These are phyloP conservation scores for Gymnarchus niloticus DNA, from an alignment of 2,113 vertebrate genomes.

Conservation along the genomic window DNA sequence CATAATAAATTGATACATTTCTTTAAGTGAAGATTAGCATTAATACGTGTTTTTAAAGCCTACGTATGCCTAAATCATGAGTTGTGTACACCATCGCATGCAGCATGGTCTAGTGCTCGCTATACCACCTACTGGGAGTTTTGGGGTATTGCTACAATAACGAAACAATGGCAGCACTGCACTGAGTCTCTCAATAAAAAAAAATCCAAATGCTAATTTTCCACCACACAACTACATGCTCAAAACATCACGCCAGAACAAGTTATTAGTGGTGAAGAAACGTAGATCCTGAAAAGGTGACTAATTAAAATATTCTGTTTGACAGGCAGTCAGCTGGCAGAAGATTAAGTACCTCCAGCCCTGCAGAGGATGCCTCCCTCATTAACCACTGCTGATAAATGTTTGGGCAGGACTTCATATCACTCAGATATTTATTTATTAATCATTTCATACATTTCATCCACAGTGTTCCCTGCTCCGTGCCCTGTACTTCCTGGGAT, in stretches of 20 bases:
- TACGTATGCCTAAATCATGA: background rate
- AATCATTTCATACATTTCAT: background rate
- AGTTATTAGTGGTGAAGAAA: background rate
- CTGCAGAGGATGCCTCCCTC: background rate
- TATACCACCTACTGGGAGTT: slow-evolving; percentile 39
- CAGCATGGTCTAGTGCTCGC: slow-evolving; percentile 17
- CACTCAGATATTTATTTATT: background rate
- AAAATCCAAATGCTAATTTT: background rate
- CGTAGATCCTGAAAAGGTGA: background rate
- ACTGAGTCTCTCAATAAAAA: background rate
- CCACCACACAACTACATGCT: background rate
- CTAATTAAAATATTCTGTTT: background rate
- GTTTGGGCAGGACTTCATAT: background rate
- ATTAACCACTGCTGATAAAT: background rate
- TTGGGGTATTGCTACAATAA: background rate
- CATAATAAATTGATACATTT: background rate
- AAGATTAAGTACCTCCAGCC: background rate
- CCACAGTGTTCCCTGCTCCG: background rate
- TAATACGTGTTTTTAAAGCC: background rate
- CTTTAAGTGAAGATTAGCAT: background rate
- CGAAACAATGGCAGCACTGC: background rate
- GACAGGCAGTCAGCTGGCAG: background rate
- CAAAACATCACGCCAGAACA: background rate
- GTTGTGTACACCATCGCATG: background rate
- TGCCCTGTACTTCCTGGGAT: background rate